Base-by-base conservation (phyloP, 2,113 vertebrate species). In the Melanerpes aurifrons region DNA sequence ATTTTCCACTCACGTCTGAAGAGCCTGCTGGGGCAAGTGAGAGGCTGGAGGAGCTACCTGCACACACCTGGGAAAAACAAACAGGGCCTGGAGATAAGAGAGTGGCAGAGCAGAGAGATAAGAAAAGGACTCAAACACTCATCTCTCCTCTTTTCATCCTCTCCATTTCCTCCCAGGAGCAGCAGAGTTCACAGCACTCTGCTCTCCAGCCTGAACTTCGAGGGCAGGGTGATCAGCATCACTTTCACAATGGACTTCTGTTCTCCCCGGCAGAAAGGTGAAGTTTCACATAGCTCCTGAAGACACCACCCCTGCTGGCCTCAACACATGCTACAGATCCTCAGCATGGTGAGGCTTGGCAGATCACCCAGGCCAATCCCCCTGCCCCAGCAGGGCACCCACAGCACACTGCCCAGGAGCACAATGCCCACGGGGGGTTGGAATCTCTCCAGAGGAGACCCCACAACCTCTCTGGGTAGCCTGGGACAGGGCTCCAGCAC, bases 21-120 rank as follows among this genome's bases (percentile, higher is more conserved):
- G 76, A 63, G 58, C 43, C 24, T 18, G 78, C 48, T 29, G 57
- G 77, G 77, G 66, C 84, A 90, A 75, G 53, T 2, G 4, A 43
- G 80, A 66, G 29, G 15, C 22, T 31, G 63, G 26, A 68, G 73
- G 48, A 86, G 56, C 58, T 78, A 29, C 71, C 83, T 58, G 37
- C 25, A 43, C 12, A 37, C 68, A 87, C 75, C 70, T 63, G 70
- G 87, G 94, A 94, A 92, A 94, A 96, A 76, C 87, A 93, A 96
- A 89, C 84, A 70, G 12, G 14, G 25, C 21, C 25, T 7, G 48
- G 59, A 82, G 68, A 90, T 88, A 93, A 88, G 63, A 54, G 54
- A 74, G 67, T 71, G 54, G 45, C 48, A 61, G 70, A 83, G 9
- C 4, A 32, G 63, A 64, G 66, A 92, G 89, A 94, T 80, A 91